Evolutionary conservation across 2,888 invertebrate genomes (phyloP).

Genomic region (Eurytoma adleriae): DNA sequence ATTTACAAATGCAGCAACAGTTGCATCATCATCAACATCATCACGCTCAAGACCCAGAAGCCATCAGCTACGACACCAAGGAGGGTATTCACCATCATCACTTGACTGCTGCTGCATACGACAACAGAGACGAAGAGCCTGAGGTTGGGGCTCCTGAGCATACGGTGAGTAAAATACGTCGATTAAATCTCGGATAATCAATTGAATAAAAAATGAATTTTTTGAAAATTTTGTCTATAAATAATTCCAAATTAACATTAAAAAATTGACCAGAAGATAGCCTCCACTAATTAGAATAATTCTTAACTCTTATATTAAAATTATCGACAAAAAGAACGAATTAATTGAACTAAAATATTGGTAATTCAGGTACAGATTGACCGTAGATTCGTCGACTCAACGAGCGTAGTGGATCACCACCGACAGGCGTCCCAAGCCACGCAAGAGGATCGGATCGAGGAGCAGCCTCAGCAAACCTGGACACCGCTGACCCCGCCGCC

Average conservation of each 20-base stretch:
- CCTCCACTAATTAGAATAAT: constrained; percentile 28
- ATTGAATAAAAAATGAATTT: too few species aligned
- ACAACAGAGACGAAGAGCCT: constrained; percentile 50
- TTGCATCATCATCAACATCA: constrained; percentile 52
- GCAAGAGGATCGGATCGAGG: constrained; percentile 60
- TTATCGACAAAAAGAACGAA: neutral
- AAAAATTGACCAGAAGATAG: too few species aligned
- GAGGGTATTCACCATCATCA: constrained; percentile 40
- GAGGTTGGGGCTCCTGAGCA: constrained; percentile 49
- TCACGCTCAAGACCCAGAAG: constrained; percentile 32
- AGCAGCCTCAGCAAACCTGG: constrained; percentile 55
- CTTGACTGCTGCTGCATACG: constrained; percentile 23
- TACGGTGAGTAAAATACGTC: constrained; percentile 34
- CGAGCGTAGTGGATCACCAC: constrained; percentile 68
- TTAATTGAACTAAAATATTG: neutral
- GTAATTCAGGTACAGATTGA: constrained; percentile 61
- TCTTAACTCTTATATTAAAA: constrained; percentile 35
- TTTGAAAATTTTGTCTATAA: too few species aligned
- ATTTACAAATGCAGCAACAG: constrained; percentile 56
- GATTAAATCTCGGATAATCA: too few species aligned
- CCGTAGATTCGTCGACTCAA: constrained; percentile 65
- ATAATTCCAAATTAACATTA: neutral
- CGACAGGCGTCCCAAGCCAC: constrained; percentile 61
- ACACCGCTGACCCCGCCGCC: constrained; percentile 69
- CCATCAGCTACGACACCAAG: constrained; percentile 45